Base-by-base conservation (phyloP, 2,888 invertebrate species). In the Dicranocentrus wangi region DNA sequence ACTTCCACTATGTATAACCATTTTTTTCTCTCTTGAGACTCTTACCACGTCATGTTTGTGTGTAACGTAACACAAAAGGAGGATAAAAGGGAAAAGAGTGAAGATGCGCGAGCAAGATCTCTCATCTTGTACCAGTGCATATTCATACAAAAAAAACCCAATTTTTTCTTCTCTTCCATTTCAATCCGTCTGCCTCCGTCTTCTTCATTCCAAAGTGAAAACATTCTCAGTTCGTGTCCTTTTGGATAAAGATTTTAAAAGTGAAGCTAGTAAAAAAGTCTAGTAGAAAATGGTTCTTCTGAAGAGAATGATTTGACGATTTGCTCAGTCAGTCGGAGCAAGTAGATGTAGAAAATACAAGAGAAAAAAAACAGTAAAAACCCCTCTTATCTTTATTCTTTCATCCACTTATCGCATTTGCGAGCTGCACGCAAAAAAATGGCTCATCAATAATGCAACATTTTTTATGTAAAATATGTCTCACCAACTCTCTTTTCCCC, bases 301-400 rank as follows among this genome's bases (percentile, higher is more conserved):
- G n/a, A n/a, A n/a, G 32, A 32, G 32, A 32, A 23, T 55, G 13
- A 21, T 55, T 55, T 21, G 25, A 55, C 55, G 25, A 21, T 55
- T 55, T 55, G 55, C 23, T 55, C 55, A 55, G n/a, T 51, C 55
- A 55, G 32, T 32, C 32, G 32, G 32, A 32, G 32, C 32, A 32
- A 32, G 32, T 32, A 10, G 32, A 32, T 3, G 32, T 32, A 32
- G 3, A 32, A 32, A 32, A 10, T 32, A 32, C 10, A 10, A 32
- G 10, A 32, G 13, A 55, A 23, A 10, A 55, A 55, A 55, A 47
- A 47, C 8, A 47, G 2, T 15, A 23, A 21, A 13, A 51, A 51
- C 15, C n/a, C 47, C 55, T 17, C 21, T 55, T 23, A 5, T 23
- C 55, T 55, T 55, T 55, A 55, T 55, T 23, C 13, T 55, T 10